A percentile compares a stretch with the other conserved stretches of the same genome.
Conservation (phyloP, 1,140 invertebrate genomes). For the Zaprionus tsacasi region DNA sequence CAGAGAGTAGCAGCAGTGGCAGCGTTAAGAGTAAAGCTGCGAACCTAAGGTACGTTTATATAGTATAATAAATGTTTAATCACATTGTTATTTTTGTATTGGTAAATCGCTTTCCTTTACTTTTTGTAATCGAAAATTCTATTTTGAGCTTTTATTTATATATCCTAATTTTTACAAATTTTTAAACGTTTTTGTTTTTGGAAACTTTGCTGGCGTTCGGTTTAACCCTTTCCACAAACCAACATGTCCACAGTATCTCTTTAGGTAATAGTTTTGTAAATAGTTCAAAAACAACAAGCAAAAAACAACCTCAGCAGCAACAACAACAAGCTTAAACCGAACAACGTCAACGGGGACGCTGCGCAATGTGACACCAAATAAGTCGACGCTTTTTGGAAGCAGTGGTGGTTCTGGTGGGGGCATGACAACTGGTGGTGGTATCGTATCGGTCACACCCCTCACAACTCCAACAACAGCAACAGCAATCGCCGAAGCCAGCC, state of each 20-base stretch:
- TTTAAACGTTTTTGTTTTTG: slow-evolving; percentile 54
- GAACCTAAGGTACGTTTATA: slow-evolving; percentile 75
- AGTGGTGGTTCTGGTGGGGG: slow-evolving; percentile 31
- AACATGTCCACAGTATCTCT: slow-evolving; percentile 70
- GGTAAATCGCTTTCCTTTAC: slow-evolving; percentile 8
- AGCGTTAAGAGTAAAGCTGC: slow-evolving; percentile 81
- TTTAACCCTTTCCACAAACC: slow-evolving; percentile 38
- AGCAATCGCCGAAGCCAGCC: slow-evolving; percentile 57
- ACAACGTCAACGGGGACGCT: slow-evolving; percentile 58
- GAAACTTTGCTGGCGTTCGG: slow-evolving; percentile 68
- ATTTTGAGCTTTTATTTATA: slow-evolving; percentile 26
- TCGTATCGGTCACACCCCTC: slow-evolving; percentile 44
- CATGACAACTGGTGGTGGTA: slow-evolving; percentile 37
- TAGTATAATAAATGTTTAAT: background rate
- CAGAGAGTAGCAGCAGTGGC: slow-evolving; percentile 72
- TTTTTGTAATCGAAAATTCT: slow-evolving; percentile 44
- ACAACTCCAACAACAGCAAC: slow-evolving; percentile 19
- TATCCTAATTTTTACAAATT: slow-evolving; percentile 30
- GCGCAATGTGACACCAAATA: slow-evolving; percentile 73
- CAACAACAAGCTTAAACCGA: slow-evolving; percentile 45
- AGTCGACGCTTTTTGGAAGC: slow-evolving; percentile 75
- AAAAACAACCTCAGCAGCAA: slow-evolving; percentile 49
- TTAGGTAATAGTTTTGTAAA: slow-evolving; percentile 84
- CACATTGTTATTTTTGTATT: background rate
- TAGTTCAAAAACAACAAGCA: slow-evolving; percentile 65